Evolutionary conservation across 2,113 vertebrate species (phyloP).

Genomic region (Oryzias javanicus): DNA sequence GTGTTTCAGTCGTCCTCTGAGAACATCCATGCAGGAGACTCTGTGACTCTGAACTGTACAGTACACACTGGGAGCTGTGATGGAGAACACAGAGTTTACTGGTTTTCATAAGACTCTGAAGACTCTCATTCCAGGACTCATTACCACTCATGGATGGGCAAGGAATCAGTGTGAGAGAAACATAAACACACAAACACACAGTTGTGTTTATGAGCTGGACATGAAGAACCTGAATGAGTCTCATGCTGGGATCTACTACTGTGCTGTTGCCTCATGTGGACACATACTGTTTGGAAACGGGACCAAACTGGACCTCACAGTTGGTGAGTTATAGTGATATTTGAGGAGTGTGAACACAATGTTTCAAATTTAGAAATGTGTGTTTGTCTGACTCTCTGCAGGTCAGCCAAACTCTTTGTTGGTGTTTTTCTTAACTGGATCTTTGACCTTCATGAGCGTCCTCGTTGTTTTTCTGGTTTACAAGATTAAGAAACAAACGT

Average conservation of each 20-base stretch:
- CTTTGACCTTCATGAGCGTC: slow-evolving; percentile 14
- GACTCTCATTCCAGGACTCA: too few species aligned
- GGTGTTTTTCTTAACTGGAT: slow-evolving; percentile 25
- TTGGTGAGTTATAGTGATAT: slow-evolving; percentile 17
- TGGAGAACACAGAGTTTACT: too few species aligned
- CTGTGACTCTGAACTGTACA: too few species aligned
- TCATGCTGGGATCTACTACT: too few species aligned
- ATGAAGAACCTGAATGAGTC: too few species aligned
- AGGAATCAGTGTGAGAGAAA: accelerated
- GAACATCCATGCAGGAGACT: too few species aligned
- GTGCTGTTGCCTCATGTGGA: too few species aligned
- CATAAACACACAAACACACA: slow-evolving; percentile 22
- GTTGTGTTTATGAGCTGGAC: too few species aligned
- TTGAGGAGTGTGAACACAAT: slow-evolving; percentile 26
- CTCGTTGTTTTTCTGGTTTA: slow-evolving; percentile 20
- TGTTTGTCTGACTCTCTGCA: background rate
- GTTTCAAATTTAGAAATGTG: background rate
- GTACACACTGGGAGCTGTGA: too few species aligned
- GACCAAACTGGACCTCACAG: background rate
- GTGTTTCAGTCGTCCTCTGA: too few species aligned
- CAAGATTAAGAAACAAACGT: background rate
- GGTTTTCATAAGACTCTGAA: too few species aligned
- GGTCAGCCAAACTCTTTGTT: background rate
- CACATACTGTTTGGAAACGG: too few species aligned
- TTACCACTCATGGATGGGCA: background rate